Percentiles rank a stretch among this genome's conserved stretches.
phyloP scores from a whole-genome alignment of 2,113 vertebrate species.

The Boleophthalmus pectinirostris region DNA sequence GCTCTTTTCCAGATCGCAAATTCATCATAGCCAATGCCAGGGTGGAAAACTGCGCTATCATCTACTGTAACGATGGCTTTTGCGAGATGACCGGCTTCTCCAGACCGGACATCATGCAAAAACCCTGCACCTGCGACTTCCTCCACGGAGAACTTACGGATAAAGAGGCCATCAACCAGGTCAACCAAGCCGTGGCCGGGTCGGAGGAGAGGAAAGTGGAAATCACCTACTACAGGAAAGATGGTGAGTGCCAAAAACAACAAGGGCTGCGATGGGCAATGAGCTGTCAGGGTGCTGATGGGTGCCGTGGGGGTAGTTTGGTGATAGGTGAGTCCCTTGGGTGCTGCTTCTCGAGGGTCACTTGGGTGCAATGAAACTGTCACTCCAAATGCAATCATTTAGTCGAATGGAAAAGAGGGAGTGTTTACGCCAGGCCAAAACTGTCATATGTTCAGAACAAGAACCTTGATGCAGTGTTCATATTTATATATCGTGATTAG shows the following conservation, averaged over 20 bases:
- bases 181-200: slow-evolving; percentile 90
- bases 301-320: not conserved
- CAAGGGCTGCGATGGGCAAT: not conserved
- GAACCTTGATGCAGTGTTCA: not conserved
- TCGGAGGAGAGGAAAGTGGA: slow-evolving; percentile 97
- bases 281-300: slow-evolving; percentile 4
- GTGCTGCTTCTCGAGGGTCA: slow-evolving; percentile 20
- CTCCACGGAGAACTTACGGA: slow-evolving; percentile 93
- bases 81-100: slow-evolving; percentile 99
- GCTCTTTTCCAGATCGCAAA: slow-evolving; percentile 89
- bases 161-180: slow-evolving; percentile 88
- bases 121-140: slow-evolving; percentile 96
- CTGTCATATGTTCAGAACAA: not conserved
- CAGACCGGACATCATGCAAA: slow-evolving; percentile 97
- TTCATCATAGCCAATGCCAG: slow-evolving; percentile 99
- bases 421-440: not conserved
- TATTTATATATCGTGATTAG: too few relatives aligned
- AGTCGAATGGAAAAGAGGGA: not conserved
- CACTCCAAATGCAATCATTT: slow-evolving; percentile 30
- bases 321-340: not conserved
- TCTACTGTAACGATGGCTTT: slow-evolving; percentile 99
- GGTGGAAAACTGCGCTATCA: slow-evolving; percentile 98
- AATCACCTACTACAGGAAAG: slow-evolving; percentile 96
- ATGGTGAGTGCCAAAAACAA: slow-evolving; percentile 83
- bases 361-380: slow-evolving; percentile 21